Evolutionary conservation across 2,888 invertebrate genomes (phyloP), one percentile per base, ranked within the genome.

Genomic region (Agrotis puta): DNA sequence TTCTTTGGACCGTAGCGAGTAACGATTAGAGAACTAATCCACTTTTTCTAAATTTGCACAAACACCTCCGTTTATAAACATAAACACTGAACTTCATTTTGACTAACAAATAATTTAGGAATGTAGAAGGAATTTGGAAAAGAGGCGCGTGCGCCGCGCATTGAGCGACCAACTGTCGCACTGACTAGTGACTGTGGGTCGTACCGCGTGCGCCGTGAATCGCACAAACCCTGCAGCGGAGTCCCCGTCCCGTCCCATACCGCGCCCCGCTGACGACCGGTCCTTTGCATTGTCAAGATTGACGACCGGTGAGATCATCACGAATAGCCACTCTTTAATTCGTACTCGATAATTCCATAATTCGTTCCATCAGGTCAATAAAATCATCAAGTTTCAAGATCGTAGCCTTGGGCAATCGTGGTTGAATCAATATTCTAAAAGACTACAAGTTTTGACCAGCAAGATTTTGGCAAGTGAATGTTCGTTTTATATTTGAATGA

Each of bases 271-370:
- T 90, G 79, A 78, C 92, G 91, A 94, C 95, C 94, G 94, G 94
- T 94, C 94, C 94, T 94, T 92, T 92, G 95, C 94, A 95, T 95
- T 95, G 95, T 95, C 94, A 94, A 94, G 94, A 94, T 94, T 94
- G 94, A 94, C 93, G 91, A 92, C 89, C 92, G 94, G 92, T 95
- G 95, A 95, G 95, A 95, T 95, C 95, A 95, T 94, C 95, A 90
- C 88, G 89, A 90, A 91, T 89, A 89, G 88, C 86, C 85, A 87
- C 87, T 87, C 86, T 90, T 90, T 90, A 91, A 92, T 92, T 92
- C 88, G 81, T 90, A 89, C 84, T 88, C 88, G 88, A 92, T 92
- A 83, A 84, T 78, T 86, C 84, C 83, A 85, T 85, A 86, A 83
- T 88, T 85, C 82, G 84, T 78, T 82, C 67, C 72, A 80, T 71